Evolutionary conservation across 1,140 invertebrate genomes (phyloP).

Genomic region (Schlechtendalia chinensis): DNA sequence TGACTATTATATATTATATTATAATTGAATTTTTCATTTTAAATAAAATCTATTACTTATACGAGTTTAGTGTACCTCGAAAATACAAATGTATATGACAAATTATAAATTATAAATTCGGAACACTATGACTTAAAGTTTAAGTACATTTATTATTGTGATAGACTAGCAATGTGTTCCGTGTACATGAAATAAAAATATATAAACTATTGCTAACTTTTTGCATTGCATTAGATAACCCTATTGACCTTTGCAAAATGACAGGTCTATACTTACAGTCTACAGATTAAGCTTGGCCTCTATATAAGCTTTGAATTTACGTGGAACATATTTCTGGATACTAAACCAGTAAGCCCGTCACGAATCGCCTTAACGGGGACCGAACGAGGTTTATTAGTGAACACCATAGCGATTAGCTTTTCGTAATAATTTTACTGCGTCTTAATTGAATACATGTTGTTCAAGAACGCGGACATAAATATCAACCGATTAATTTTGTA

Average conservation of each 20-base stretch:
- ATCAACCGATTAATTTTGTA: too few relatives aligned
- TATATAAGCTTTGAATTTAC: neutral
- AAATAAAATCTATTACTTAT: too few relatives aligned
- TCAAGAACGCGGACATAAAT: too few relatives aligned
- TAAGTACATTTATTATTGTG: too few relatives aligned
- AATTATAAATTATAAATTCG: too few relatives aligned
- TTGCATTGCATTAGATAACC: neutral
- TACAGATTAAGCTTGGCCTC: neutral
- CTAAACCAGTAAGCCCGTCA: conserved; percentile 4
- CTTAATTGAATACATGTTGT: too few relatives aligned
- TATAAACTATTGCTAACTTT: neutral
- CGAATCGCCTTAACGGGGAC: conserved; percentile 4
- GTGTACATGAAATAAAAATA: neutral
- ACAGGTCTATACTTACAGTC: neutral
- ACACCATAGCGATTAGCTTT: neutral
- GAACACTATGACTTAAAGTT: too few relatives aligned
- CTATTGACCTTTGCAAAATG: neutral
- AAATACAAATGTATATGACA: too few relatives aligned
- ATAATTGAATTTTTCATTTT: too few relatives aligned
- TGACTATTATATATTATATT: too few relatives aligned
- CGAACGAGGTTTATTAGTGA: conserved; percentile 7
- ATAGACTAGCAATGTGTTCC: too few relatives aligned
- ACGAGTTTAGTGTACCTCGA: too few relatives aligned
- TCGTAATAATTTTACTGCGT: neutral
- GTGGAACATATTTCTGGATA: neutral